These are phyloP conservation scores for Oscheius sp. DNA, from an alignment of 2,888 invertebrate species.

Conservation along the genomic window DNA sequence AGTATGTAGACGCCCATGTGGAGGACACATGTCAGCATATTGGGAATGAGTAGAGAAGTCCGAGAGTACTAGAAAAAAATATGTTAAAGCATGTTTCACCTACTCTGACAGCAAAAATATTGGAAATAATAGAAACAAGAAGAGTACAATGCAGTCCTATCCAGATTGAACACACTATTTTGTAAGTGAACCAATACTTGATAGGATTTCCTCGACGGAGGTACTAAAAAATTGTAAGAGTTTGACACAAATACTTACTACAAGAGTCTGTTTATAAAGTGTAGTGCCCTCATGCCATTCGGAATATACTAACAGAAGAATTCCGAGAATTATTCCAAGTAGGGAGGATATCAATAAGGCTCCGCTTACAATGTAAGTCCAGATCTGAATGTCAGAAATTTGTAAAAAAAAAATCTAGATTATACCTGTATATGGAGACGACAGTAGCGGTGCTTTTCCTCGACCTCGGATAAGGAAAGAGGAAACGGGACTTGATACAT, in stretches of 20 bases:
- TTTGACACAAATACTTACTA: constrained; percentile 38
- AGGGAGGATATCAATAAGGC: constrained; percentile 43
- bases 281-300: constrained; percentile 53
- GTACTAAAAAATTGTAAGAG: constrained; percentile 11
- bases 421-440: constrained; percentile 39
- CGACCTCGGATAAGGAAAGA: constrained; percentile 6
- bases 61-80: constrained; percentile 34
- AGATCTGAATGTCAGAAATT: constrained; percentile 43
- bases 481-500: constrained; percentile 26
- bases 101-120: constrained; percentile 48
- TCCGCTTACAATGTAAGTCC: constrained; percentile 49
- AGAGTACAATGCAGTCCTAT: constrained; percentile 49
- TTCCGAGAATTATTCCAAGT: constrained; percentile 48
- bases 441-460: constrained; percentile 42
- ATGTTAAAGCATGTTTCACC: neutral
- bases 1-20: constrained; percentile 50
- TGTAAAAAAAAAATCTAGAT: neutral
- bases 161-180: constrained; percentile 45
- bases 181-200: constrained; percentile 54
- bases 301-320: constrained; percentile 42
- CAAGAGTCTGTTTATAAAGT: constrained; percentile 49
- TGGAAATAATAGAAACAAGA: constrained; percentile 39
- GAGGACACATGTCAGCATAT: constrained; percentile 45
- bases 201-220: constrained; percentile 37
- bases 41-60: constrained; percentile 47